Evolutionary conservation across 1,140 invertebrate species (phyloP).

Genomic region (Hyphantria cunea): DNA sequence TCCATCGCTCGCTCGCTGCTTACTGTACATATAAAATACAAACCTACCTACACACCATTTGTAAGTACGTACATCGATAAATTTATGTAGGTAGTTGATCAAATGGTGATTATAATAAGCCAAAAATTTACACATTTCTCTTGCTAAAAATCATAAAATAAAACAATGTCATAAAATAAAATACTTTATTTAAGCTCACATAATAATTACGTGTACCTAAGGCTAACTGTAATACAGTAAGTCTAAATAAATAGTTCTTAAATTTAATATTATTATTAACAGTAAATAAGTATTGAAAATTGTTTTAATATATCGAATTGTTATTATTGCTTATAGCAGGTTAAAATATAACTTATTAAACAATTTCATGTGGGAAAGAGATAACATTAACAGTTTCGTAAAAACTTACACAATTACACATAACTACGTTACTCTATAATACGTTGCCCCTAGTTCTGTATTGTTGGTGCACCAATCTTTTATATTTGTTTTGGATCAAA

Average conservation of each 20-base stretch:
- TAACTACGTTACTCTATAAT: slow-evolving; percentile 18
- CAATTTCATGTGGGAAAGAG: slow-evolving; percentile 21
- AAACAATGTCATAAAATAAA: slow-evolving; percentile 67
- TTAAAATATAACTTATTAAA: slow-evolving; percentile 23
- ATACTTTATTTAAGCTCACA: slow-evolving; percentile 78
- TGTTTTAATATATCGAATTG: slow-evolving; percentile 11
- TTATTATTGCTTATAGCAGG: slow-evolving; percentile 26
- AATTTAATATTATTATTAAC: slow-evolving; percentile 51
- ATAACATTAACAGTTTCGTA: slow-evolving; percentile 20
- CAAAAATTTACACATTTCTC: too few relatives aligned
- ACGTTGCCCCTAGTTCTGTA: slow-evolving; percentile 4
- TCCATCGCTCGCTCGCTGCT: too few relatives aligned
- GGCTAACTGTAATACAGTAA: slow-evolving; percentile 53
- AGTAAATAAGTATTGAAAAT: slow-evolving; percentile 39
- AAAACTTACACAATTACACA: slow-evolving; percentile 22
- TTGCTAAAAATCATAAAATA: too few relatives aligned
- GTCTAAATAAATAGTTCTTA: slow-evolving; percentile 74
- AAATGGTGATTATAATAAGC: too few relatives aligned
- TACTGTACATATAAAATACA: too few relatives aligned
- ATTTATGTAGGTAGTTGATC: too few relatives aligned
- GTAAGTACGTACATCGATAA: too few relatives aligned
- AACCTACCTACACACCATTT: too few relatives aligned
- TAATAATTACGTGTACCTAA: slow-evolving; percentile 52
- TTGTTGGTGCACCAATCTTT: slow-evolving; percentile 67
- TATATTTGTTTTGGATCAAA: slow-evolving; percentile 24